phyloP scores from a whole-genome alignment of 2,888 invertebrate species.

The Dilophus febrilis region DNA sequence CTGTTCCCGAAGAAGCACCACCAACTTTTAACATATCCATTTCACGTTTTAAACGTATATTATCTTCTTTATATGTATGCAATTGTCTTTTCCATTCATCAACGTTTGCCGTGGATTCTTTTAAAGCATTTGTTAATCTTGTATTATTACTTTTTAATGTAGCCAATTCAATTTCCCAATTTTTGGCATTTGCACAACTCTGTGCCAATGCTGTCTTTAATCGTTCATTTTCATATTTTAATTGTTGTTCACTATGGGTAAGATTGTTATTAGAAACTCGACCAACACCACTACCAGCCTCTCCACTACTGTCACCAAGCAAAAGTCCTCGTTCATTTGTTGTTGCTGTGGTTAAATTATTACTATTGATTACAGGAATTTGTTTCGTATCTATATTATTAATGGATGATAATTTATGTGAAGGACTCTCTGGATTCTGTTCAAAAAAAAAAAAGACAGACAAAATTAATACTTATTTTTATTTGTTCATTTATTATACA shows the following conservation, averaged over 20 bases:
- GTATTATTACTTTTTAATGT: constrained; percentile 93
- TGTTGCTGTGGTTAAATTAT: constrained; percentile 16
- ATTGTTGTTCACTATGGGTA: constrained; percentile 54
- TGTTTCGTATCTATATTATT: constrained; percentile 13
- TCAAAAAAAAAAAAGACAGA: too few relatives aligned
- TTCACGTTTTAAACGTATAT: constrained; percentile 61
- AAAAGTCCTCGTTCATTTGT: too few relatives aligned
- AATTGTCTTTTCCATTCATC: constrained; percentile 97
- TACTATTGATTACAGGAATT: constrained; percentile 12
- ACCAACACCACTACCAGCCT: constrained; percentile 21
- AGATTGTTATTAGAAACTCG: too few relatives aligned
- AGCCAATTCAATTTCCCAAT: constrained; percentile 94
- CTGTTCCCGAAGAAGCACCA: constrained; percentile 7
- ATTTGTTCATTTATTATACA: too few relatives aligned
- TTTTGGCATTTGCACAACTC: constrained; percentile 95
- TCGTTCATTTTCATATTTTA: constrained; percentile 93
- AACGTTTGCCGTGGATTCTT: constrained; percentile 88
- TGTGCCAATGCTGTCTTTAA: constrained; percentile 88
- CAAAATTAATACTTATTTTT: too few relatives aligned
- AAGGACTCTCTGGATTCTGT: constrained; percentile 34
- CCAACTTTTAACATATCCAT: constrained; percentile 54
- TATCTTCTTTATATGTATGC: constrained; percentile 82
- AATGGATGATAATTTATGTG: constrained; percentile 23
- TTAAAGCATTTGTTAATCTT: constrained; percentile 83
- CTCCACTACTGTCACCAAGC: constrained; percentile 10